Percentiles rank a stretch among this genome's conserved stretches.
Conservation (phyloP, 2,888 invertebrate genomes). For the Microplitis manilae region DNA sequence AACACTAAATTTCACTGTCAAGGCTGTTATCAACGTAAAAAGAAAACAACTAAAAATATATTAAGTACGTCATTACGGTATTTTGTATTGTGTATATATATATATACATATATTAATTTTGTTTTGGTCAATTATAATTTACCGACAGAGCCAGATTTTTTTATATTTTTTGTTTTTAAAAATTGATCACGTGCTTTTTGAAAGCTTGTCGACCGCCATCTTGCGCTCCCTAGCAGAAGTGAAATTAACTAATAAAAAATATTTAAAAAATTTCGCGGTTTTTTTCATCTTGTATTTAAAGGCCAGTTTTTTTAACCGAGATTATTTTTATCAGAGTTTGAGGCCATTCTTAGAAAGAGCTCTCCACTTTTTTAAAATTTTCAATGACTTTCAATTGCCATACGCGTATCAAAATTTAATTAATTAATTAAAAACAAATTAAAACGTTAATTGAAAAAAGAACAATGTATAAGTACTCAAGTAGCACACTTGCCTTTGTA, state of each 20-base stretch:
- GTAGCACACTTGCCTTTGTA: too few species aligned
- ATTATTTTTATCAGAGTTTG: too few species aligned
- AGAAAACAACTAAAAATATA: neutral
- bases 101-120: neutral
- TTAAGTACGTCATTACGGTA: neutral
- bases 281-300: neutral
- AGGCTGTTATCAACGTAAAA: neutral
- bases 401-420: too few species aligned
- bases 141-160: neutral
- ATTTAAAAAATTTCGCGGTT: conserved; percentile 1
- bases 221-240: neutral
- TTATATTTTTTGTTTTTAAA: neutral
- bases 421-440: too few species aligned
- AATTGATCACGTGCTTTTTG: conserved; percentile 1
- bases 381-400: too few species aligned
- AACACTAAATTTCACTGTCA: neutral
- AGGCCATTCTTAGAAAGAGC: too few species aligned
- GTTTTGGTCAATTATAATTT: neutral
- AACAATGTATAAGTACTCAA: too few species aligned
- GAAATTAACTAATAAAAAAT: neutral
- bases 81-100: neutral
- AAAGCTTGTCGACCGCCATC: conserved; percentile 1
- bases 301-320: too few species aligned
- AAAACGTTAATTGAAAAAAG: too few species aligned
- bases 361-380: too few species aligned